These are phyloP conservation scores for Hippasteria phrygiana DNA, from an alignment of 53 echinoderm and acorn worm genomes.

Conservation along the genomic window DNA sequence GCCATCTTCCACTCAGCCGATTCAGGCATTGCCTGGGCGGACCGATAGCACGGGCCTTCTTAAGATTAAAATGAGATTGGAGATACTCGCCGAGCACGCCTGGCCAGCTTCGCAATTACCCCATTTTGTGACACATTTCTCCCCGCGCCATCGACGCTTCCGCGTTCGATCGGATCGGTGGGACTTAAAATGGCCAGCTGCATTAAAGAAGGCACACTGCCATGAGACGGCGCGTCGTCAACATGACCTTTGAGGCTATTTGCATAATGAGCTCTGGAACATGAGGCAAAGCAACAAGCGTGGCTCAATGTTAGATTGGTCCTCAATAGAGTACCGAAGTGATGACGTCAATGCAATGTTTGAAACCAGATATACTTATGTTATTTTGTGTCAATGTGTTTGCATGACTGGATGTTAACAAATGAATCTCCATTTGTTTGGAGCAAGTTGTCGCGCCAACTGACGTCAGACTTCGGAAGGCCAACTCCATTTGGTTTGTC, in stretches of 20 bases:
- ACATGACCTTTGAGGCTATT: neutral
- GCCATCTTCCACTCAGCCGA: neutral
- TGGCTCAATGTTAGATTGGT: neutral
- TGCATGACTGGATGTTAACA: too few relatives aligned
- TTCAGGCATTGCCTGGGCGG: neutral
- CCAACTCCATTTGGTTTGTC: too few relatives aligned
- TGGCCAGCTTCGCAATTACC: slow-evolving; percentile 36
- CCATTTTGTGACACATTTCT: slow-evolving; percentile 26
- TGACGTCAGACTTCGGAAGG: too few relatives aligned
- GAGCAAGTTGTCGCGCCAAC: too few relatives aligned
- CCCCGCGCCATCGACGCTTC: neutral
- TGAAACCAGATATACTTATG: too few relatives aligned
- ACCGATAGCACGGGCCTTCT: neutral
- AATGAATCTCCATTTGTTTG: too few relatives aligned
- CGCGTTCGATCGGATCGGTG: neutral
- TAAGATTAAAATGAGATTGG: neutral
- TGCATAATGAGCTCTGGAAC: neutral
- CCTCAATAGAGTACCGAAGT: neutral
- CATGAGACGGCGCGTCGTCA: neutral
- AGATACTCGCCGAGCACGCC: slow-evolving; percentile 5
- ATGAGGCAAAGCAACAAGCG: neutral
- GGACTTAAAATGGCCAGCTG: slow-evolving; percentile 7
- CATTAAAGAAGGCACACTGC: neutral
- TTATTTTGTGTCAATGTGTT: too few relatives aligned
- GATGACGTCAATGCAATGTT: too few relatives aligned